Conservation (phyloP, 2,888 invertebrate genomes). For the Conus canariensis region DNA sequence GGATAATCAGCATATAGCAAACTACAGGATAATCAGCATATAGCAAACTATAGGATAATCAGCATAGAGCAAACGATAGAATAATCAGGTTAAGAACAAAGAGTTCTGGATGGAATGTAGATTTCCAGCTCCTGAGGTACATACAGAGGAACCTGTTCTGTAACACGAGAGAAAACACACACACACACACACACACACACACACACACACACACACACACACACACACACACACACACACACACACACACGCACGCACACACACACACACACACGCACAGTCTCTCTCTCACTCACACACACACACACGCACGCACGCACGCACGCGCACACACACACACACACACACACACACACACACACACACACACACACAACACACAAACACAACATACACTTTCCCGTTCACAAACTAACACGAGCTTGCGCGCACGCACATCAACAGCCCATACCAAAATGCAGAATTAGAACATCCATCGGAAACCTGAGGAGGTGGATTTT, state of each 20-base stretch:
- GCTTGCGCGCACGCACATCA: not conserved
- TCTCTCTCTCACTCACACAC: not conserved
- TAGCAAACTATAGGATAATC: too few species aligned
- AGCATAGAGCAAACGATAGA: too few species aligned
- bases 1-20: too few species aligned
- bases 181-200: not conserved
- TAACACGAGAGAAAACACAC: too few species aligned
- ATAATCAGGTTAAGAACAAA: too few species aligned
- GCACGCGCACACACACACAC: not conserved
- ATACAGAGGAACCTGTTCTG: too few species aligned
- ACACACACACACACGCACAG: not conserved
- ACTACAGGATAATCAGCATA: too few species aligned
- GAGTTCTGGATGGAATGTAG: too few species aligned
- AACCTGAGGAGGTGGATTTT: too few species aligned
- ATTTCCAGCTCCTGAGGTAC: too few species aligned
- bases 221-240: not conserved
- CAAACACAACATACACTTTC: not conserved
- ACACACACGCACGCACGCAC: slow-evolving; percentile 6
- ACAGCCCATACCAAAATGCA: not conserved
- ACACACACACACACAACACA: slow-evolving; percentile 18
- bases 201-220: slow-evolving; percentile 1
- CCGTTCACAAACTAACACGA: not conserved
- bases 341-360: not conserved
- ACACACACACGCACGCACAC: not conserved
- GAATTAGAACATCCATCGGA: not conserved